These are phyloP conservation scores for Aplodontia rufa DNA, from an alignment of 2,113 vertebrate species.

Conservation along the genomic window DNA sequence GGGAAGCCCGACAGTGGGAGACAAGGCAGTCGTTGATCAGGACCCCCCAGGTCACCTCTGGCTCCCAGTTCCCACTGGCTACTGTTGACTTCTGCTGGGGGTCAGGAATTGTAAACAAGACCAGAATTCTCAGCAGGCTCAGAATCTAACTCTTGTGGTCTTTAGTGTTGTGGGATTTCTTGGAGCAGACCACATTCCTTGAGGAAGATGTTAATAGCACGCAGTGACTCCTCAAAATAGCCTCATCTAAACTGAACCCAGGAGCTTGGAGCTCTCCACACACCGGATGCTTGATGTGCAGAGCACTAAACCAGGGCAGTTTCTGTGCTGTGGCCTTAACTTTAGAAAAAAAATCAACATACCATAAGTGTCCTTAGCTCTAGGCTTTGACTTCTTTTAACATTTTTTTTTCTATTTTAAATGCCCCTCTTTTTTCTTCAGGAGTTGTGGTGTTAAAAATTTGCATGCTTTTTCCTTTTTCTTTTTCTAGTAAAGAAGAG, in stretches of 20 bases:
- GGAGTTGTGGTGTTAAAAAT: slow-evolving; percentile 36
- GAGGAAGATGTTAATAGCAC: neutral
- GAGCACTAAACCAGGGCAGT: neutral
- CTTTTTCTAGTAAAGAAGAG: neutral
- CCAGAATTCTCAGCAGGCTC: neutral
- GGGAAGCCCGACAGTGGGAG: neutral
- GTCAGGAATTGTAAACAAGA: neutral
- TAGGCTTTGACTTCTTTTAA: neutral
- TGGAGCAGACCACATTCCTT: neutral
- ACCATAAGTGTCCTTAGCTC: no score
- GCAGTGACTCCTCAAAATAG: neutral
- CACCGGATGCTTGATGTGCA: neutral
- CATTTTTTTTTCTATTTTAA: slow-evolving; percentile 5
- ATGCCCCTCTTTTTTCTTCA: neutral
- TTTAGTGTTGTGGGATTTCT: neutral
- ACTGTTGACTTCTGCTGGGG: neutral
- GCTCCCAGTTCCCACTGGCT: neutral
- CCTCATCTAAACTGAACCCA: neutral
- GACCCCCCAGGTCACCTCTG: neutral
- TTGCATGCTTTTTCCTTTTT: neutral
- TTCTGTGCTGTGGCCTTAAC: neutral
- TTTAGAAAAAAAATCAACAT: neutral
- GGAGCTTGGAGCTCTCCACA: no score
- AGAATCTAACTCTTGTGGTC: neutral
- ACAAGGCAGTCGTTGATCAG: neutral